These are phyloP conservation scores for Erithacus rubecula DNA, from an alignment of 2,797 vertebrate genomes.

Conservation along the genomic window DNA sequence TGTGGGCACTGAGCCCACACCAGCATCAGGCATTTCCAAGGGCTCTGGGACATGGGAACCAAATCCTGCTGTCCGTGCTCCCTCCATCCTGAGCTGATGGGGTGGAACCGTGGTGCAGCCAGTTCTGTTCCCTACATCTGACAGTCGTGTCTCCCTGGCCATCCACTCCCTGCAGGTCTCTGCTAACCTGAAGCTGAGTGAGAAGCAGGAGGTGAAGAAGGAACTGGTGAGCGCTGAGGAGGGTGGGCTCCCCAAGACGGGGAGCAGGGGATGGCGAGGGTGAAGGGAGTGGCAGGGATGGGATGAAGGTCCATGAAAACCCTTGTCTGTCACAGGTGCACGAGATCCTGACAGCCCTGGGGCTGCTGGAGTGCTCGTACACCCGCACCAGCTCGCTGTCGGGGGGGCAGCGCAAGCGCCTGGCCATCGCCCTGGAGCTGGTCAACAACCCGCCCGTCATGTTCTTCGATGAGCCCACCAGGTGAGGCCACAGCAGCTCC, in stretches of 20 bases:
- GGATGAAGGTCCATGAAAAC: background rate
- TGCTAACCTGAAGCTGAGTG: constrained; percentile 93
- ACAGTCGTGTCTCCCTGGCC: background rate
- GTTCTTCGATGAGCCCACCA: constrained; percentile 99
- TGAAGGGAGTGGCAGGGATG: background rate
- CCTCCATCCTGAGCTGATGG: background rate
- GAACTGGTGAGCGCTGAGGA: constrained; percentile 85
- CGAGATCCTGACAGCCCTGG: constrained; percentile 95
- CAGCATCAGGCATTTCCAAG: background rate
- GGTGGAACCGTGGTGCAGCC: accelerated
- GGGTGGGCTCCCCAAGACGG: background rate
- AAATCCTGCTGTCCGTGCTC: background rate
- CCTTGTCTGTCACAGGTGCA: constrained; percentile 79
- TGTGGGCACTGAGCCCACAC: background rate
- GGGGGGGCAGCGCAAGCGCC: constrained; percentile 92
- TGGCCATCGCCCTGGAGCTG: constrained; percentile 95
- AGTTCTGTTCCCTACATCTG: accelerated
- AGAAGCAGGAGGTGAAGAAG: constrained; percentile 94
- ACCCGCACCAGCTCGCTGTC: constrained; percentile 92
- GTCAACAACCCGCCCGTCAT: constrained; percentile 99
- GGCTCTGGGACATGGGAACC: background rate
- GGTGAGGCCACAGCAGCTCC: constrained; percentile 73
- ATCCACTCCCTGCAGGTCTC: constrained; percentile 82
- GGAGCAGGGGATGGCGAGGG: background rate
- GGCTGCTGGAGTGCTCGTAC: constrained; percentile 90